Evolutionary conservation across 2,888 invertebrate species (phyloP).

Genomic region (Gymnoscelis rufifasciata): DNA sequence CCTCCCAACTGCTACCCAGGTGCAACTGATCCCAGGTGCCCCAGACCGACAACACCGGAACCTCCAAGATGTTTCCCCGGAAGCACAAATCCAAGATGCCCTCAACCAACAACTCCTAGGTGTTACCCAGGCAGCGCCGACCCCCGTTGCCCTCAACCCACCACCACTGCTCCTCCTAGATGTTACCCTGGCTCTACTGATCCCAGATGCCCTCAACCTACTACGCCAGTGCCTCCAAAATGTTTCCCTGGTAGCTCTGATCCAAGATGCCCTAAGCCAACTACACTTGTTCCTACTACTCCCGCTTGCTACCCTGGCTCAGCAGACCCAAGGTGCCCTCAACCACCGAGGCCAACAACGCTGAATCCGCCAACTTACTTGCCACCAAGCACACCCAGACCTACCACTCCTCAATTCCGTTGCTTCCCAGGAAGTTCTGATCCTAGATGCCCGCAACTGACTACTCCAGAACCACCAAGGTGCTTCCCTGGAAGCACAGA

Average conservation of each 20-base stretch:
- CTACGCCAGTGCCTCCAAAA: constrained; percentile 32
- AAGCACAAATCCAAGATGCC: constrained; percentile 34
- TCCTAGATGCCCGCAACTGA: no score
- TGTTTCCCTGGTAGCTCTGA: constrained; percentile 35
- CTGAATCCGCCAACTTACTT: constrained; percentile 40
- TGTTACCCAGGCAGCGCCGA: constrained; percentile 47
- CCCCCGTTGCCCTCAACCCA: constrained; percentile 37
- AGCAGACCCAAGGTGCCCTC: constrained; percentile 37
- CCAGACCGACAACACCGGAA: constrained; percentile 31
- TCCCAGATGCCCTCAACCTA: constrained; percentile 47
- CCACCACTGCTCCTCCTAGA: constrained; percentile 35
- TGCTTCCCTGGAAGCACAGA: constrained; percentile 26
- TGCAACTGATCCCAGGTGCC: constrained; percentile 26
- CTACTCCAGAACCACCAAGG: no score
- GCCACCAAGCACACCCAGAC: constrained; percentile 29
- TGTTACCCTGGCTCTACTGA: constrained; percentile 47
- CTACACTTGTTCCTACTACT: constrained; percentile 12
- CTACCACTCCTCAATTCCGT: constrained; percentile 9
- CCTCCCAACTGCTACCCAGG: constrained; percentile 28
- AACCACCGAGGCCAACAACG: constrained; percentile 41
- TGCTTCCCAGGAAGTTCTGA: constrained; percentile 32
- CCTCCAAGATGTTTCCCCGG: constrained; percentile 34
- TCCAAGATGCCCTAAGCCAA: constrained; percentile 20
- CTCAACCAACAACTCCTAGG: constrained; percentile 29
- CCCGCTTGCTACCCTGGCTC: constrained; percentile 38